phyloP scores from a whole-genome alignment of 1,140 invertebrate species.

The Bathynomus jamesi region DNA sequence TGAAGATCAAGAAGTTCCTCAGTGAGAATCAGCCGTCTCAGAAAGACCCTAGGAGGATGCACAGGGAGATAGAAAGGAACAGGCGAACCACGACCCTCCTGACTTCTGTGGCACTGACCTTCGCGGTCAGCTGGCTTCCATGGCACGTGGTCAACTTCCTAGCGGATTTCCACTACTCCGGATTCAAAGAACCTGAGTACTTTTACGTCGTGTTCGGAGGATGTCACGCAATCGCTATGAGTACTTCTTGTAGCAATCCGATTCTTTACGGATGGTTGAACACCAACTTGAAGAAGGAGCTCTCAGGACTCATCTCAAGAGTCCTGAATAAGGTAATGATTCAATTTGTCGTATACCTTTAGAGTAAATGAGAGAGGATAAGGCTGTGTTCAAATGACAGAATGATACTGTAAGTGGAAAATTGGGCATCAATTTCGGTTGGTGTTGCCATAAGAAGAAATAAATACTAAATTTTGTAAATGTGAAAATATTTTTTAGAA shows the following conservation, averaged over 20 bases:
- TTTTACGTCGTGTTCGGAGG: conserved; percentile 45
- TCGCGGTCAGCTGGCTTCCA: conserved; percentile 50
- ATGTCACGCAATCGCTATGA: conserved; percentile 51
- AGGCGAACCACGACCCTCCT: conserved; percentile 49
- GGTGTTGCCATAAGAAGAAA: not conserved
- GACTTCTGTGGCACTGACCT: conserved; percentile 45
- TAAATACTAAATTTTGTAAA: not conserved
- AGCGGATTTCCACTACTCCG: conserved; percentile 41
- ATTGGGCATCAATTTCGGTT: not conserved
- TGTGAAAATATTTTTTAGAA: not conserved
- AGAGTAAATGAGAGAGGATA: not conserved
- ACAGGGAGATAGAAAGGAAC: conserved; percentile 47
- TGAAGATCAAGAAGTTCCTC: conserved; percentile 48
- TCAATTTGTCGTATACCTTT: no score
- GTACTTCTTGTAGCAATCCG: conserved; percentile 50
- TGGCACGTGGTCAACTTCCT: conserved; percentile 50
- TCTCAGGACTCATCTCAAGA: conserved; percentile 5
- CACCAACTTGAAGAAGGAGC: conserved; percentile 46
- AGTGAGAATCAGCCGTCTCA: conserved; percentile 34
- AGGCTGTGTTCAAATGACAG: not conserved
- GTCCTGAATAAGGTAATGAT: conserved; percentile 21
- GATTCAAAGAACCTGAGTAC: conserved; percentile 25
- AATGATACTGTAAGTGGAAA: not conserved
- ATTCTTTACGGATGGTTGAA: conserved; percentile 53
- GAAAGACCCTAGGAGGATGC: conserved; percentile 38